Conservation (phyloP, 2,888 invertebrate genomes). For the Halictus quadricinctus region DNA sequence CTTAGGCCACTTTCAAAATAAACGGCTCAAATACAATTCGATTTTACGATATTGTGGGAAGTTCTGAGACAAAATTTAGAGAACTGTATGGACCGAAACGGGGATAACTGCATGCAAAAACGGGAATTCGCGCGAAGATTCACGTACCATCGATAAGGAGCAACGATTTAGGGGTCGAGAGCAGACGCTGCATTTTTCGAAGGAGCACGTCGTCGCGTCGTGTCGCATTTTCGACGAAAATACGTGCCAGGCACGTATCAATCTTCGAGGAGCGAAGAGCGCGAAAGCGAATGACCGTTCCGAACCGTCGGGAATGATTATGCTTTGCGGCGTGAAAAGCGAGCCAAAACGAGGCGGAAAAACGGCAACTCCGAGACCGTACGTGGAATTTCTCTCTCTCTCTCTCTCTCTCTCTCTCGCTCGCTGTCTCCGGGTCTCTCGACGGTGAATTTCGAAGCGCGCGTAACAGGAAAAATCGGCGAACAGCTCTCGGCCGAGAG, state of each 20-base stretch:
- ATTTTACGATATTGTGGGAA: no score
- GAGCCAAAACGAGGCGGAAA: constrained; percentile 1
- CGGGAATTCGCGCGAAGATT: no score
- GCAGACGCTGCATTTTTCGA: not conserved
- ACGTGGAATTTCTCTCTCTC: not conserved
- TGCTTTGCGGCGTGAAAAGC: not conserved
- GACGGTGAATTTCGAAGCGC: not conserved
- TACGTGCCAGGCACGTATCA: constrained; percentile 2
- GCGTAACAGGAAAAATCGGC: constrained; percentile 35
- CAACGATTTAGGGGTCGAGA: not conserved
- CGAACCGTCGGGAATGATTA: not conserved
- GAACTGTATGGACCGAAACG: not conserved
- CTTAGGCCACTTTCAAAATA: no score
- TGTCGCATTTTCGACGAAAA: not conserved
- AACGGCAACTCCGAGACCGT: not conserved
- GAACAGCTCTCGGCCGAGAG: constrained; percentile 19
- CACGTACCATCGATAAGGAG: no score
- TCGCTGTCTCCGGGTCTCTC: not conserved
- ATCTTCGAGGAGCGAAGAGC: not conserved
- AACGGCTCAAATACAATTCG: no score
- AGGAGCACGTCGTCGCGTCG: not conserved
- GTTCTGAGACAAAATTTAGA: not conserved
- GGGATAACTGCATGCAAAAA: no score
- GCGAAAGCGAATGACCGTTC: not conserved
- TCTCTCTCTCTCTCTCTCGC: not conserved